Base-by-base conservation (phyloP, 2,888 invertebrate genomes). In the Hylaea fasciaria region DNA sequence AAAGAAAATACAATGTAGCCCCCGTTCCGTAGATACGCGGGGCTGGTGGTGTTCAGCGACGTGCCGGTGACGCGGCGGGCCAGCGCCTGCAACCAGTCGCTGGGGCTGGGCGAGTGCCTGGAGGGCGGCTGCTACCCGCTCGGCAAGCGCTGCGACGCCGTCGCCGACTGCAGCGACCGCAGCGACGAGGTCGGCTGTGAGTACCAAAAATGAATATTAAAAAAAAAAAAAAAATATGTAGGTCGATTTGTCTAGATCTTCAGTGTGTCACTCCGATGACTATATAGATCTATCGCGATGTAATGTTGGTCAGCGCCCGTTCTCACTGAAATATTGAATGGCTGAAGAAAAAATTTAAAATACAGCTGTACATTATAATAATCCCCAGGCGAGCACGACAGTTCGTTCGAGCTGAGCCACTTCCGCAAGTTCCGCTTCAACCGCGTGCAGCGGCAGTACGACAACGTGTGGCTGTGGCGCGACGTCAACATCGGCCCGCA, bases 401-500 rank as follows among this genome's bases (percentile, higher is more conserved):
- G 95, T 71, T 93, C 92, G 39, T 96, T 96, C 8, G 95, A 96
- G 65, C 83, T 97, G 67, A 78, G 93, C 0, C 91, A 95, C 73
- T 98, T 96, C 92, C 93, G 97, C 67, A 96, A 97, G 83, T 94
- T 95, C 87, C 94, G 98, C 2, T 97, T 97, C 84, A 98, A 97
- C 87, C 94, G 97, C 62, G 95, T 98, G 61, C 96, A 97, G 80
- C 94, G 98, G 0, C 97, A 98, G 81, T 98, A 98, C 86, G 97
- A 98, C 76, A 98, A 98, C 86, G 96, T 97, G 58, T 99, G 98
- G 98, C 89, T 98, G 54, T 99, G 98, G 98, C 95, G 95, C 65
- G 98, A 98, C 87, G 95, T 97, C 52, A 98, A 98, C 85, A 97
- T 98, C 77, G 98, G 85, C 0, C 97, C 98, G 16, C 97, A 97